Evolutionary conservation across 2,797 vertebrate species (phyloP), one percentile per base, ranked within the genome.

Genomic region (Harpagifer antarcticus): DNA sequence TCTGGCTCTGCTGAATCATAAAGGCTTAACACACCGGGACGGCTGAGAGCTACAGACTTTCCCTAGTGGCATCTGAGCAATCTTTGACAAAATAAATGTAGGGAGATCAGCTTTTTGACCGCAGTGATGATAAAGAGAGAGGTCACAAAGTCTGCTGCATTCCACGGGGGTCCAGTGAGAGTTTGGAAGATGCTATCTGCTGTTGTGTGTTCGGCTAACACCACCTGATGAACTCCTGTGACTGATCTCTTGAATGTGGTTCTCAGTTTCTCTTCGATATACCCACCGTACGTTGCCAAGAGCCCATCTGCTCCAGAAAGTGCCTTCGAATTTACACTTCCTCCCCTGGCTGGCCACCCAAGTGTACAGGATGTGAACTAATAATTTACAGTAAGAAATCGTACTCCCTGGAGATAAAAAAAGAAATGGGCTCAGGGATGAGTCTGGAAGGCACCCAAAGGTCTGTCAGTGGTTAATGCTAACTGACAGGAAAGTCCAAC

Each of bases 401-500:
- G 3, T 9, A 75, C 84, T 87, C 86, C 84, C 77, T n/a, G 14
- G 68, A 86, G 84, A 85, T 58, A 23, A 58, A 81, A 81, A 72
- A 76, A 68, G 69, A 78, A 52, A 54, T 53, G 33, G 43, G 40
- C 19, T 57, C 65, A 20, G 66, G 52, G 89, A 89, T 89, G 88
- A 86, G 88, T 74, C 83, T 91, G 89, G 90, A 93, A 85, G 81
- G 79, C 81, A 86, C 88, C 89, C 87, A 91, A 83, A 84, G 86
- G 78, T 79, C 87, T 87, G 87, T 86, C 88, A 82, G 64, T 75
- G 76, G 83, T 86, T 86, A 90, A 85, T 74, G 80, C 63, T 72
- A 88, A 89, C 80, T 88, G 87, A 90, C 91, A 91, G 91, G 89
- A 92, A 93, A 82, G 88, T 90, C 90, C 89, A 87, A 85, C 87